These are phyloP conservation scores for Latrodectus hesperus DNA, from an alignment of 2,888 invertebrate species.

Conservation along the genomic window DNA sequence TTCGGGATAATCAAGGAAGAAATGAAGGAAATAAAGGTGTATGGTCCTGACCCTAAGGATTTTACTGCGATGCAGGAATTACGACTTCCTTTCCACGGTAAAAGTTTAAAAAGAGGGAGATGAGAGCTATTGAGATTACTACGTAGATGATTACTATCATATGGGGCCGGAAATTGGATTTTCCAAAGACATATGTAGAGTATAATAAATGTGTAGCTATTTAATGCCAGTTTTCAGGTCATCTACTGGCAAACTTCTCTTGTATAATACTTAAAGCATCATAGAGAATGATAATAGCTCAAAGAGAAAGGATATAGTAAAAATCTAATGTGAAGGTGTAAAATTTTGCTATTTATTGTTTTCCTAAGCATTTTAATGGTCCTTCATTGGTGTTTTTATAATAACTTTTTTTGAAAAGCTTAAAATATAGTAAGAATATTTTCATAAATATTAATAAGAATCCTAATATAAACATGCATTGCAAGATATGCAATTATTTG, in stretches of 20 bases:
- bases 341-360: not conserved
- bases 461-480: too few relatives aligned
- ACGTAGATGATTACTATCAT: constrained; percentile 1
- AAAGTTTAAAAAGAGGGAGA: constrained; percentile 40
- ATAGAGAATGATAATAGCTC: constrained; percentile 13
- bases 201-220: constrained; percentile 38
- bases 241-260: constrained; percentile 1
- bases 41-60: constrained; percentile 2
- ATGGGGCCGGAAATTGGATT: constrained; percentile 54
- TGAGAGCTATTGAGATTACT: constrained; percentile 38
- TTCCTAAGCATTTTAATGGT: not conserved
- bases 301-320: not conserved
- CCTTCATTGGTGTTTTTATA: not conserved
- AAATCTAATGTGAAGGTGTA: not conserved
- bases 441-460: too few relatives aligned
- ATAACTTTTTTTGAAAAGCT: too few relatives aligned
- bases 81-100: constrained; percentile 48
- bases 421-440: too few relatives aligned
- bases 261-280: constrained; percentile 28
- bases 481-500: too few relatives aligned
- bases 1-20: not conserved
- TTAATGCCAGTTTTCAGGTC: constrained; percentile 42
- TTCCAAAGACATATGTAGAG: constrained; percentile 35
- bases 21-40: not conserved
- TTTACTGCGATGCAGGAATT: constrained; percentile 24